Base-by-base conservation (phyloP, 2,113 vertebrate species). In the Anser brachyrhynchus region DNA sequence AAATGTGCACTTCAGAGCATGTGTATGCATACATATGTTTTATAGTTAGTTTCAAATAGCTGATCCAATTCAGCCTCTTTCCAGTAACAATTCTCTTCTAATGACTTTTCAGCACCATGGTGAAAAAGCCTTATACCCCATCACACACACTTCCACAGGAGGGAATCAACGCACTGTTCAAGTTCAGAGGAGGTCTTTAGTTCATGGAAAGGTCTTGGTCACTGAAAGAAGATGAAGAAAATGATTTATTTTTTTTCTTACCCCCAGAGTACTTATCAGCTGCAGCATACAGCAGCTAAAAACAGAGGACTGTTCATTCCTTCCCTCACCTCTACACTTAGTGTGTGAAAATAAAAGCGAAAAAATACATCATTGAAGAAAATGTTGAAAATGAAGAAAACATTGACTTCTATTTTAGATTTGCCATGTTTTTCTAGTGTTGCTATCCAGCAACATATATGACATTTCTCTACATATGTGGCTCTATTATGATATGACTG, bases 61-160 rank as follows among this genome's bases (percentile, higher is more conserved):
- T 74, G 84, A 78, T 78, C 54, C 7, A 76, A 43, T 76, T 90
- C 64, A 92, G 17, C 17, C 69, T 89, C 90, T 90, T 95, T 70
- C 46, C 59, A 88, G 51, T 41, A 73, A 87, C 59, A 91, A 73
- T 73, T 74, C 14, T 84, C 57, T 88, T 67, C 59, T 83, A 80
- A 88, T 55, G 44, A 29, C 28, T 64, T 81, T 87, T 67, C 20
- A 49, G 15, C 25, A 57, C 29, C 73, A 66, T 22, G 39, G 13
- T 67, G 67, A 29, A 43, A 82, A 62, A 70, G 1, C 4, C 4
- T 61, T 89, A 33, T 72, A 52, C 23, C 35, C 29, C 61, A 78
- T 44, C 37, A 20, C 16, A 54, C 16, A 74, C 6, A 78, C 29
- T 41, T 67, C 39, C 75, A 76, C 11, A 37, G 83, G 75, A 83